Base-by-base conservation (phyloP, 2,113 vertebrate species). In the Erinaceus europaeus region DNA sequence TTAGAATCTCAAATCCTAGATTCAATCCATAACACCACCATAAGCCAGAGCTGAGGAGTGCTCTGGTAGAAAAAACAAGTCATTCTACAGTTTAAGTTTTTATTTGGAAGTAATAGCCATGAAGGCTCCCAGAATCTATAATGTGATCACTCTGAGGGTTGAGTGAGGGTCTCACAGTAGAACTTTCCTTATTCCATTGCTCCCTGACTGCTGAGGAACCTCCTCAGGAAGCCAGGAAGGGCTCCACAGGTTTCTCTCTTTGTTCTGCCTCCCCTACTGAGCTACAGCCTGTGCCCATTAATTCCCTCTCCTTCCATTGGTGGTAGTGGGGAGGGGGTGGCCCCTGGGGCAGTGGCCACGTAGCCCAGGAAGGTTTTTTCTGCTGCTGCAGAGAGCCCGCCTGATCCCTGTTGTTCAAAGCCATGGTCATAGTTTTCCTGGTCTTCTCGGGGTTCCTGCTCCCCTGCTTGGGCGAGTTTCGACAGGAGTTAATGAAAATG, bases 171-270 rank as follows among this genome's bases (percentile, higher is more conserved):
- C 48, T 74, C 68, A 13, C 1, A 0, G 27, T 9, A 29, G 10
- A 7, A 3, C 34, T 5, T 13, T 12, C 59, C 46, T 9, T 15
- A 0, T 7, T 12, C 9, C 23, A 1, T 4, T 10, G 44, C 44
- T 18, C 53, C 38, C 6, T 0, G 0, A 12, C 25, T 17, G n/a
- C 27, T 0, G 9, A 4, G 32, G 0, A 40, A 1, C 34, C n/a
- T 0, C n/a, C n/a, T n/a, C n/a, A n/a, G 3, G 14, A n/a, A 29
- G 40, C 18, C 23, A 25, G 27, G 27, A 27, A 55, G 53, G 9
- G 9, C 27, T 55, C 53, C 25, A 11, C 53, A 9, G 7, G 52
- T 9, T 3, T 21, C 4, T 7, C 8, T n/a, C n/a, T 48, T 48
- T 48, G 46, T 48, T 15, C 15, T 48, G 25, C 68, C 36, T 4